Evolutionary conservation across 2,888 invertebrate species (phyloP).

Genomic region (Galeruca laticollis): DNA sequence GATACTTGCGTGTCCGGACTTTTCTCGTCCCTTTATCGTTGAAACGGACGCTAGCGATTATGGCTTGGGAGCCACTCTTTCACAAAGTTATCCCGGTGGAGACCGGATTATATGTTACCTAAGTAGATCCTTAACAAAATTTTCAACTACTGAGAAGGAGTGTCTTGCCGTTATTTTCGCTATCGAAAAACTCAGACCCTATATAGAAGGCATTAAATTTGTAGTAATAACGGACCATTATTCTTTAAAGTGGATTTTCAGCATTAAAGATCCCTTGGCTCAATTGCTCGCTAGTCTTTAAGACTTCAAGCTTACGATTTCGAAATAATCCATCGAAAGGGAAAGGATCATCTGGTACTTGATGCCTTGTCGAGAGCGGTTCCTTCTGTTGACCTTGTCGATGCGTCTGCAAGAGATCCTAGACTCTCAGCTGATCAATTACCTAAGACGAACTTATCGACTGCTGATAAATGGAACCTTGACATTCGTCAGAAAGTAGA

Average conservation of each 20-base stretch:
- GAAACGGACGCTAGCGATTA: too few species aligned
- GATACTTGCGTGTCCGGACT: too few species aligned
- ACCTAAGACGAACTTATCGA: too few species aligned
- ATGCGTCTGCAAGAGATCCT: not conserved
- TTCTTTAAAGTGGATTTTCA: conserved; percentile 26
- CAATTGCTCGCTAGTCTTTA: too few species aligned
- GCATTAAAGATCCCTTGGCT: too few species aligned
- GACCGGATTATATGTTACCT: conserved; percentile 21
- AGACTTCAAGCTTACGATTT: too few species aligned
- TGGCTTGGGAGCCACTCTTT: not conserved
- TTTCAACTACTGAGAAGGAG: conserved; percentile 4
- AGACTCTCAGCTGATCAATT: too few species aligned
- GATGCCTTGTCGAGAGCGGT: conserved; percentile 24
- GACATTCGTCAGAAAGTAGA: too few species aligned
- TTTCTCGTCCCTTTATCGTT: too few species aligned
- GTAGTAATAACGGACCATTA: conserved; percentile 25
- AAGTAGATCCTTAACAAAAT: not conserved
- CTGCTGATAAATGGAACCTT: too few species aligned
- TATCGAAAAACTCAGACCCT: conserved; percentile 15
- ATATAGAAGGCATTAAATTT: conserved; percentile 11
- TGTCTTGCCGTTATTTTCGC: conserved; percentile 12
- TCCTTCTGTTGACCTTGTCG: not conserved
- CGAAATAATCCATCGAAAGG: conserved; percentile 43
- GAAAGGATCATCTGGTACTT: conserved; percentile 43
- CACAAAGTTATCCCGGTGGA: conserved; percentile 14